phyloP scores from a whole-genome alignment of 64 coral and sea anemone genomes.

The Montipora cactus region DNA sequence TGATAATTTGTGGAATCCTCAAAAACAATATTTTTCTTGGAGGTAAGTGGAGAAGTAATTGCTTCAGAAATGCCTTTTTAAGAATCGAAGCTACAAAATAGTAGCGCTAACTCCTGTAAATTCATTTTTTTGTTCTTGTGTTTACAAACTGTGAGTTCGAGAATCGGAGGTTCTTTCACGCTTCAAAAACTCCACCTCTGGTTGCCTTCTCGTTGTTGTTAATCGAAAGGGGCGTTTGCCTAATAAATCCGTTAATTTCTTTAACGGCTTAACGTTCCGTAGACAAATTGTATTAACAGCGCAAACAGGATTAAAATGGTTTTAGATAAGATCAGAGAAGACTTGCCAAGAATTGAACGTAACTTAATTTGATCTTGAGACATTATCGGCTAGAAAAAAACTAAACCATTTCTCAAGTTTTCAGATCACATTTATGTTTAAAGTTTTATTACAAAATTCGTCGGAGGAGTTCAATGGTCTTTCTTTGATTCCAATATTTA shows the following conservation, averaged over 20 bases:
- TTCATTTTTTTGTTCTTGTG: not conserved
- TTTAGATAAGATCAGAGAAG: not conserved
- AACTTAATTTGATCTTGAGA: conserved; percentile 21
- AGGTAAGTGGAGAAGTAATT: conserved; percentile 30
- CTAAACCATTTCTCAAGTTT: not conserved
- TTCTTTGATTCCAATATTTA: too few species aligned
- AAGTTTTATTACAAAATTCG: too few species aligned
- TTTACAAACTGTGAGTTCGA: not conserved
- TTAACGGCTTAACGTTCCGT: not conserved
- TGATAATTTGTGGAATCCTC: conserved; percentile 38
- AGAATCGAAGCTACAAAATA: not conserved
- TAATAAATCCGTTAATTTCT: not conserved
- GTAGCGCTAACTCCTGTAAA: not conserved
- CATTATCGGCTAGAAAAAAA: not conserved
- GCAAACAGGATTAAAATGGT: not conserved
- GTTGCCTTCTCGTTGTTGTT: not conserved
- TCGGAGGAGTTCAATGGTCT: too few species aligned
- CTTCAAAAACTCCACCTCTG: not conserved
- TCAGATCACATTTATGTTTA: not conserved
- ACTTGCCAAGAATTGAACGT: not conserved
- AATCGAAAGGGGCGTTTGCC: not conserved
- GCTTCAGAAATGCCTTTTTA: not conserved
- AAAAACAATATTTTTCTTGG: conserved; percentile 36
- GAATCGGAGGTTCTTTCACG: not conserved
- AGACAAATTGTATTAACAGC: not conserved